Percentiles rank a stretch among this genome's conserved stretches.
These are phyloP conservation scores for Gymnarchus niloticus DNA, from an alignment of 2,113 vertebrate species.

Conservation along the genomic window DNA sequence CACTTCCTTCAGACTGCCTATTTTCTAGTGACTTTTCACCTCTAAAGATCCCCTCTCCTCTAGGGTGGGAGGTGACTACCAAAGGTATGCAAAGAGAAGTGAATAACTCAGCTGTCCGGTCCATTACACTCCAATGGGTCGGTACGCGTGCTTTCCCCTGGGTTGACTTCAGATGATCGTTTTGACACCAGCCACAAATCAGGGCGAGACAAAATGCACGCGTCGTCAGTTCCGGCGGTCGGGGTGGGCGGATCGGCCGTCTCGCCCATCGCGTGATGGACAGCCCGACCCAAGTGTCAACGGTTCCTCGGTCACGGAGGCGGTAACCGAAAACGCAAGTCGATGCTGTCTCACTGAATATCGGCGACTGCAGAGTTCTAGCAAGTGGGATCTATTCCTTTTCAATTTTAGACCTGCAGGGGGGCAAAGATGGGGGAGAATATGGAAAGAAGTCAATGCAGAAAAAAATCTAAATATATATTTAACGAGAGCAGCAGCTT, in stretches of 20 bases:
- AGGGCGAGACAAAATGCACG: neutral
- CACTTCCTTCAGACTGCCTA: neutral
- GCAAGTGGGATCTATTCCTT: neutral
- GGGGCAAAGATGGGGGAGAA: neutral
- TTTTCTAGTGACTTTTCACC: neutral
- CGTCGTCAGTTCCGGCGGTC: neutral
- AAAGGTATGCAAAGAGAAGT: neutral
- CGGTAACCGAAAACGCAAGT: neutral
- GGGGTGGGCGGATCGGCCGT: neutral
- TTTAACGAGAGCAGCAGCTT: neutral
- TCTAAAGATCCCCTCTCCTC: neutral
- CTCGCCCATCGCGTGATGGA: neutral
- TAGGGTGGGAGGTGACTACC: neutral
- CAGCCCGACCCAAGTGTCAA: neutral
- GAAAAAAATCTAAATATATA: neutral
- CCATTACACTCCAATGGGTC: neutral
- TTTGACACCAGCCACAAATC: slow-evolving; percentile 6
- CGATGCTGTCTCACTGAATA: neutral
- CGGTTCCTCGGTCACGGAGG: neutral
- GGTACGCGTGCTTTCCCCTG: neutral
- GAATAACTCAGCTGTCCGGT: neutral
- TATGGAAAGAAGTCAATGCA: neutral
- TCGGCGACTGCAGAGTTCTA: neutral
- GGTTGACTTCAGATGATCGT: neutral
- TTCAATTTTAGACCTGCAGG: neutral